phyloP scores from a whole-genome alignment of 2,113 vertebrate genomes.

The Corydoras sp. region DNA sequence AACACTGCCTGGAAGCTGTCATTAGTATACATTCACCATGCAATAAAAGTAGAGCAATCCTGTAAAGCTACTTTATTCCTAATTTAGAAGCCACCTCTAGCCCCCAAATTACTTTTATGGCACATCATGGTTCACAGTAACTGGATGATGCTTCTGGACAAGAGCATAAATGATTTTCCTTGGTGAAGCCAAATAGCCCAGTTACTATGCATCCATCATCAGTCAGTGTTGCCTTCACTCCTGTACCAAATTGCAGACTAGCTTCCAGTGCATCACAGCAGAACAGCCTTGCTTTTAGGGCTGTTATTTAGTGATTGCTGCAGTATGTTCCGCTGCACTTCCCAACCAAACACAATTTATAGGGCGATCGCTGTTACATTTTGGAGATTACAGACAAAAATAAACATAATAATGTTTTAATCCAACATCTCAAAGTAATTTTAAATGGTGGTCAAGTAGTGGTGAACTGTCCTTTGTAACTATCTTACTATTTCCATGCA shows the following conservation, averaged over 20 bases:
- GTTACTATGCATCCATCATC: slow-evolving; percentile 11
- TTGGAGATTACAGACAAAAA: background rate
- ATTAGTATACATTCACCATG: background rate
- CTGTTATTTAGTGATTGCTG: slow-evolving; percentile 18
- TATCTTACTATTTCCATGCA: background rate
- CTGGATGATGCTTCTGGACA: background rate
- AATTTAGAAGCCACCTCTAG: background rate
- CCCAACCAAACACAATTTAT: slow-evolving; percentile 19
- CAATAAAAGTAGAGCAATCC: background rate
- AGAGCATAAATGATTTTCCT: slow-evolving; percentile 10
- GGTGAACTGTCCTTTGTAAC: background rate
- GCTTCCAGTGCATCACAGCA: slow-evolving; percentile 5
- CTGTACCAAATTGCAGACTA: slow-evolving; percentile 8
- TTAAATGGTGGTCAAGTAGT: background rate
- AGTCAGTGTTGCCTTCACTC: background rate
- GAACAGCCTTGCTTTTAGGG: slow-evolving; percentile 14
- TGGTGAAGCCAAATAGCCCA: slow-evolving; percentile 3
- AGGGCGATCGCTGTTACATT: background rate
- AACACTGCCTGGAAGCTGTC: background rate
- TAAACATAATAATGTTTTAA: too few relatives aligned
- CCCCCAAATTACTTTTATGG: background rate
- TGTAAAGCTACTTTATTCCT: background rate
- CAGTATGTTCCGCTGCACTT: background rate
- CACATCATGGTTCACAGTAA: background rate
- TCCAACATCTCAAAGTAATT: too few relatives aligned